Conservation (phyloP, 2,113 vertebrate genomes). For the Mus musculus region GRCm39 chr3:147249001-147249500, state of each 20-base stretch:
- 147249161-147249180: background rate
- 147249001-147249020: background rate
- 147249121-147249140: background rate
- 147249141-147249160: background rate
- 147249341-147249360: background rate
- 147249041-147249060: background rate
- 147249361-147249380: background rate
- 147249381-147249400: background rate
- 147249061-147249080: background rate
- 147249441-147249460: background rate
- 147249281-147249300: background rate
- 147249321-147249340: background rate
- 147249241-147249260: background rate
- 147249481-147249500: slow-evolving; percentile 42
- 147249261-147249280: background rate
- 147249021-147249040: background rate
- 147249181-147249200: background rate
- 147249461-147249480: background rate
- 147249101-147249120: background rate
- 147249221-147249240: background rate
- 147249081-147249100: background rate
- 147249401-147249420: background rate
- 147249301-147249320: background rate
- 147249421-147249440: background rate
- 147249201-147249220: background rate